Conservation (phyloP, 2,113 vertebrate genomes). For the Podilymbus podiceps region DNA sequence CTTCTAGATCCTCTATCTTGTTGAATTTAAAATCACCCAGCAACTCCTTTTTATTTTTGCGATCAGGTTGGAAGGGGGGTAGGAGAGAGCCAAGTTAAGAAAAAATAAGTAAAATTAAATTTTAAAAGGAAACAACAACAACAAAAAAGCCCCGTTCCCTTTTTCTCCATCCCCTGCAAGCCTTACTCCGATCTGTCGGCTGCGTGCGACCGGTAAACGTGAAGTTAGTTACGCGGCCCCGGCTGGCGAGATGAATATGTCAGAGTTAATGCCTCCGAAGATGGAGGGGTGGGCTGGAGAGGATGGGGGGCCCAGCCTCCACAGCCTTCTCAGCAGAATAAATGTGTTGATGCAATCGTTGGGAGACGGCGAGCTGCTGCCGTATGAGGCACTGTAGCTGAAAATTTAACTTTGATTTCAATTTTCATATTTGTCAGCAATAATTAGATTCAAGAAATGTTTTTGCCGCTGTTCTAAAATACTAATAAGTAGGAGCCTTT, state of each 20-base stretch:
- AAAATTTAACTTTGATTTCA: conserved; percentile 84
- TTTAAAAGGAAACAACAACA: background rate
- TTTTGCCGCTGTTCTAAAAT: conserved; percentile 77
- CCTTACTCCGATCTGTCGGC: background rate
- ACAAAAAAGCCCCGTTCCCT: background rate
- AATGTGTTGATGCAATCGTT: conserved; percentile 64
- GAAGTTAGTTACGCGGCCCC: conserved; percentile 31
- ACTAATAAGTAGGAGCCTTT: conserved; percentile 81
- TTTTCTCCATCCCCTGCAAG: background rate
- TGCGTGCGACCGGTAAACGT: background rate
- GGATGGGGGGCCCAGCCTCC: background rate
- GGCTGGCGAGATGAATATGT: conserved; percentile 71
- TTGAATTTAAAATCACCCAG: no score
- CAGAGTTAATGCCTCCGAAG: conserved; percentile 71
- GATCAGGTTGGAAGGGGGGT: no score
- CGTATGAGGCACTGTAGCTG: conserved; percentile 68
- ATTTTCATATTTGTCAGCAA: conserved; percentile 86
- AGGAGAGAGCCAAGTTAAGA: no score
- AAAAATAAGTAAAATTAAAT: background rate
- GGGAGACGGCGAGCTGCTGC: conserved; percentile 42
- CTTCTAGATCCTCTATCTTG: no score
- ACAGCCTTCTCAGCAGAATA: conserved; percentile 41
- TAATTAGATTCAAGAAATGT: conserved; percentile 82
- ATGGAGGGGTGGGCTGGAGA: conserved; percentile 41
- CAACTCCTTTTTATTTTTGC: no score